Evolutionary conservation across 2,113 vertebrate species (phyloP), one percentile per base, ranked within the genome.

Genomic region (Nerophis lumbriciformis): DNA sequence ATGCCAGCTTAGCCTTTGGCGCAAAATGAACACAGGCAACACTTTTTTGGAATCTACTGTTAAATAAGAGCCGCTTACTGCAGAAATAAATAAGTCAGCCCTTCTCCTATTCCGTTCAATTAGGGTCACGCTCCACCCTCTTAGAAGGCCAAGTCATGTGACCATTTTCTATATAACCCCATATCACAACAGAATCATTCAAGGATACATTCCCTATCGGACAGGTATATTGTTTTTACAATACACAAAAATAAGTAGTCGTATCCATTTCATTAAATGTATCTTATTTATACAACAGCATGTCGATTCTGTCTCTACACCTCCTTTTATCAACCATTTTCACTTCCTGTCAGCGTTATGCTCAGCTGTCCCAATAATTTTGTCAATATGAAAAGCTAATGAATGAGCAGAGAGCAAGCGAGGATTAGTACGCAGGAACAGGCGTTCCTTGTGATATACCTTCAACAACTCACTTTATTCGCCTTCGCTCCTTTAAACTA

Each of bases 401-500:
- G 70, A 66, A 66, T 54, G 68, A 16, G 59, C 63, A 75, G 58
- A 45, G 66, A 44, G 55, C 45, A 53, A 61, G 57, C 38, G 9
- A 6, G 38, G 66, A 62, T 9, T 12, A 61, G 14, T 64, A 50
- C 49, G 68, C 48, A 54, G 35, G 48, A 70, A 59, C 66, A 77
- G 63, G 55, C 69, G 64, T 69, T 70, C 72, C 74, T 79, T 76
- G 66, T 74, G 57, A 55, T 62, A 28, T 28, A 38, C 56, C 7
- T 38, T 77, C 63, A 78, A 81, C 78, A 77, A 88, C 82, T 83
- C 52, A 80, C 63, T 75, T 65, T 37, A 57, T 50, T 38, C 9
- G 47, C 44, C 16, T 37, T 70, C 48, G 48, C 15, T 66, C 53
- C 64, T 65, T 85, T 73, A 72, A 67, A 61, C 63, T 73, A 78